Evolutionary conservation across 1,140 invertebrate genomes (phyloP), one percentile per base, ranked within the genome.

Genomic region (Drosophila takahashii): DNA sequence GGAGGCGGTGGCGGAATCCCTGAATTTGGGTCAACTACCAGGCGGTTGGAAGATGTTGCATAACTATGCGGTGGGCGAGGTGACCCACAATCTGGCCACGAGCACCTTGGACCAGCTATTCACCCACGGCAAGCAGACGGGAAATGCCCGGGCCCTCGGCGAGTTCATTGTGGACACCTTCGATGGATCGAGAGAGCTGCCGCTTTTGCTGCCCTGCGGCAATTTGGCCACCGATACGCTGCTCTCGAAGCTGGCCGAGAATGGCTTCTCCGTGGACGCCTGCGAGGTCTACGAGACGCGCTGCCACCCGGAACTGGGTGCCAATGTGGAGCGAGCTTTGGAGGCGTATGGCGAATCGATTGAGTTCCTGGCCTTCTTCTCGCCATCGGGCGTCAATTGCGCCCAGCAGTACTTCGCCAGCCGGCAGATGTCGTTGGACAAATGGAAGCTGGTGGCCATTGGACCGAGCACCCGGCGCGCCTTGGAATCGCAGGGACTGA

Each of bases 201-300:
- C 92, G 41, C 91, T 94, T 59, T 77, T 94, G 13, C 92, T 94
- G 65, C 93, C 94, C 0, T 94, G 93, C 79, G 93, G 94, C 5
- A 94, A 93, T 64, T 69, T 94, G 29, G 92, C 92, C 11, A 93
- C 92, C 6, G 94, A 94, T 62, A 93, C 91, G 1, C 75, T 94
- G 52, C 92, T 93, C 4, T 90, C 86, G 11, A 90, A 92, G 48
- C 76, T 94, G n/a, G 41, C 80, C 2, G 75, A 91, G 18, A 87
- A 92, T 7, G 91, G 92, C 0, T 92, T 94, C 45, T 69, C 67
- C 26, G 67, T 94, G 16, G 94, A 94, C 36, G 77, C 93, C 15
- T 69, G 93, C 16, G 93, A 93, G 34, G 93, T 94, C 5, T 94
- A 94, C 79, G 93, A 94, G 61, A 94, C 93, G 6, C 93, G 84